These are phyloP conservation scores for Lynx canadensis DNA, from an alignment of 2,113 vertebrate genomes.

Conservation along the genomic window DNA sequence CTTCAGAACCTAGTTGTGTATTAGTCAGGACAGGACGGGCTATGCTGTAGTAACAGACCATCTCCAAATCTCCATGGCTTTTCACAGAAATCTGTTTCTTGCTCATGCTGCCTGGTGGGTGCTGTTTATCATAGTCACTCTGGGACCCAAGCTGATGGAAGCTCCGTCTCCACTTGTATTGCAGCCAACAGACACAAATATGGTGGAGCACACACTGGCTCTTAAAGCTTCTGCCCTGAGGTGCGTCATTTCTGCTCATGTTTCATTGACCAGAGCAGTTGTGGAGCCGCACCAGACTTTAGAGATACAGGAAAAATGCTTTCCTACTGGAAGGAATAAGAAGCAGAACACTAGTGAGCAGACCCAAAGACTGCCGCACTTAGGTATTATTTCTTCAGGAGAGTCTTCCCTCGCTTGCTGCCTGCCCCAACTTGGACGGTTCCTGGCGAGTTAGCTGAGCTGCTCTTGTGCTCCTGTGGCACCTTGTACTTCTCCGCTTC, in stretches of 20 bases:
- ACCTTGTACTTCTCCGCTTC: neutral
- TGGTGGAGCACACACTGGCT: neutral
- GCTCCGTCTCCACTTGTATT: neutral
- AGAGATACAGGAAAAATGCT: neutral
- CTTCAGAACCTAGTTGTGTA: neutral
- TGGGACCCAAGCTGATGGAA: neutral
- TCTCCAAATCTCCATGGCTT: neutral
- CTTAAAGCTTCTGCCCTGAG: neutral
- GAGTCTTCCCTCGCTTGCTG: neutral
- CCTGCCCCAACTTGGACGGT: neutral
- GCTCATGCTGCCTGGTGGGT: neutral
- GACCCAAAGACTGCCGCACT: neutral
- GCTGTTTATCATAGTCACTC: neutral
- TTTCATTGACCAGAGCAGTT: neutral
- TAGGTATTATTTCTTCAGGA: neutral
- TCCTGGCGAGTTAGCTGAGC: neutral
- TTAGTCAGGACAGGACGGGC: neutral
- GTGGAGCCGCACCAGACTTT: neutral
- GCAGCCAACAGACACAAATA: neutral
- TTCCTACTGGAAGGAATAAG: neutral
- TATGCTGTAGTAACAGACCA: neutral
- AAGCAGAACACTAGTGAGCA: neutral
- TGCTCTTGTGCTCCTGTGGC: neutral
- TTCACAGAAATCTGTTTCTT: neutral
- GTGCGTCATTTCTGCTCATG: neutral